Evolutionary conservation across 2,797 vertebrate species (phyloP), one percentile per base, ranked within the genome.

Genomic region (Dromococcyx pavoninus): DNA sequence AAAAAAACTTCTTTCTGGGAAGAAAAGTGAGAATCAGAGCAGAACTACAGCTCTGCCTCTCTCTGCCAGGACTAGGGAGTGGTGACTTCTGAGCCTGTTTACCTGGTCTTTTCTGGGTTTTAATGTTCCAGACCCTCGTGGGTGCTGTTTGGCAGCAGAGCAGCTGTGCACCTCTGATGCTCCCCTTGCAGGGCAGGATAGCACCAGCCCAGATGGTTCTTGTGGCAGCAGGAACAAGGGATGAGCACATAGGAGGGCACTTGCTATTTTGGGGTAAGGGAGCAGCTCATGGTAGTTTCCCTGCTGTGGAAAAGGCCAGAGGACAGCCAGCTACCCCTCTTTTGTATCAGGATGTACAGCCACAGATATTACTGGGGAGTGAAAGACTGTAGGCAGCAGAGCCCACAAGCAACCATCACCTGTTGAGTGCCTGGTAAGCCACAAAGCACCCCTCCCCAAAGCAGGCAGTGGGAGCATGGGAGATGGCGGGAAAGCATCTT

Each of bases 161-260:
- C 43, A 48, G 75, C 2, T 1, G 43, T 22, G 44, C 48, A 25
- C 41, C 43, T 51, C 65, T 11, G 3, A 50, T 1, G 0, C 4
- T 58, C 17, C 44, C 35, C 65, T 89, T 48, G 37, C 82, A 2
- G 2, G 58, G 35, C 9, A 4, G 39, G 21, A 8, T 19, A 81
- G 62, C 50, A n/a, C 44, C 10, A 2, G 23, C 81, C 9, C 7
- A 86, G 62, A 27, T 64, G 32, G 58, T n/a, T 84, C 61, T 24
- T 64, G 58, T 57, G 76, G 70, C 93, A 60, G 32, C 77, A 84
- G 54, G 13, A 93, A 58, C 46, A 15, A 78, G n/a, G 35, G 57
- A 25, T 32, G 44, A 89, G 46, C 70, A 13, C 1, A 4, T 50
- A 69, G 28, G 64, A 60, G 17, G 58, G 17, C 22, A 9, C 19